phyloP scores from a whole-genome alignment of 2,888 invertebrate species.

The Plagodis dolabraria region DNA sequence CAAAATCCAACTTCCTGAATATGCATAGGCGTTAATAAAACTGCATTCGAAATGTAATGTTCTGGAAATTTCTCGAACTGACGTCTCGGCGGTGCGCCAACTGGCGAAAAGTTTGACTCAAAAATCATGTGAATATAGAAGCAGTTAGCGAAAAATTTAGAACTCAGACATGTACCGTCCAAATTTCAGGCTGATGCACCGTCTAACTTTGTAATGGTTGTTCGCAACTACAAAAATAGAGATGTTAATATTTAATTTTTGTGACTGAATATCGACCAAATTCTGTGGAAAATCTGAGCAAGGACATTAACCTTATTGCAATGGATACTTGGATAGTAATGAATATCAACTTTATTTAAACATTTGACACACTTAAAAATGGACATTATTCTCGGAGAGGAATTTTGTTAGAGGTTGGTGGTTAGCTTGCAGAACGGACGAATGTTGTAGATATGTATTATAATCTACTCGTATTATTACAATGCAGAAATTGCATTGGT shows the following conservation, averaged over 20 bases:
- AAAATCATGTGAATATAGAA: constrained; percentile 65
- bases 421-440: too few relatives aligned
- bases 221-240: constrained; percentile 18
- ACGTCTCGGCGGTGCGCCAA: constrained; percentile 59
- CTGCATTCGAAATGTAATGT: constrained; percentile 55
- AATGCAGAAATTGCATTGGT: too few relatives aligned
- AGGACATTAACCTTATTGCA: too few relatives aligned
- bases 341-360: too few relatives aligned
- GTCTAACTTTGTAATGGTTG: constrained; percentile 26
- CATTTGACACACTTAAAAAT: too few relatives aligned
- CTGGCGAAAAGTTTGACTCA: constrained; percentile 66
- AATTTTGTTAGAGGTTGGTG: too few relatives aligned
- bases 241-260: constrained; percentile 9
- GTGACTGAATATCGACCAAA: neutral
- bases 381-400: too few relatives aligned
- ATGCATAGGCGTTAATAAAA: constrained; percentile 72
- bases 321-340: too few relatives aligned
- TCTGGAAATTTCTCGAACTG: constrained; percentile 52
- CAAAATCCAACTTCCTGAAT: constrained; percentile 66
- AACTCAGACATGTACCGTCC: constrained; percentile 51
- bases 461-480: too few relatives aligned
- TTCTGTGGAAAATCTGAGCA: too few relatives aligned
- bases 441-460: too few relatives aligned
- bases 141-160: constrained; percentile 64
- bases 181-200: constrained; percentile 17